These are phyloP conservation scores for Oligia latruncula DNA, from an alignment of 2,888 invertebrate genomes.

Conservation along the genomic window DNA sequence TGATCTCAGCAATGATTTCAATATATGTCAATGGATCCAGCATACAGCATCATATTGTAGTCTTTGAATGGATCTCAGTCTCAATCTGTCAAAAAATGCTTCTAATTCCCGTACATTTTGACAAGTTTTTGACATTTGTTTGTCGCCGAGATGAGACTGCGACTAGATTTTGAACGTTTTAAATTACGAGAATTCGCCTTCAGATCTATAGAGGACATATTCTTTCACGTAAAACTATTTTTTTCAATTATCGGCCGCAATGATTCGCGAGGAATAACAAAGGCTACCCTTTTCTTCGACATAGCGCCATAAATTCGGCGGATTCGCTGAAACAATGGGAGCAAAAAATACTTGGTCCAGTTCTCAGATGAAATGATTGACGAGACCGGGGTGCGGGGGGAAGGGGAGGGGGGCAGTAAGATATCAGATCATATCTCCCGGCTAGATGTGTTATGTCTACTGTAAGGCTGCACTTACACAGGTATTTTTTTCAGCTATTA, in stretches of 20 bases:
- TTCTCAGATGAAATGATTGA: constrained; percentile 81
- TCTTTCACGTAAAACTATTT: constrained; percentile 2
- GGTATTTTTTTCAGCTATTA: not conserved
- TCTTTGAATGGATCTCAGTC: no score
- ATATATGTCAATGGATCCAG: no score
- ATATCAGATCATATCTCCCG: constrained; percentile 64
- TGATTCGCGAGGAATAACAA: constrained; percentile 71
- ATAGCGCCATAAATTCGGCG: constrained; percentile 77
- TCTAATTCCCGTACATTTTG: no score
- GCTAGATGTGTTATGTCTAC: constrained; percentile 40
- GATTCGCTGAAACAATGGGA: constrained; percentile 74
- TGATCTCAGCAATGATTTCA: no score
- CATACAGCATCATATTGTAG: no score
- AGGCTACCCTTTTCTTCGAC: constrained; percentile 71
- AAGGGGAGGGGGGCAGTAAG: constrained; percentile 27
- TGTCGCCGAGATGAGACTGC: no score
- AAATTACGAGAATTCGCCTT: no score
- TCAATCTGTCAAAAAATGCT: no score
- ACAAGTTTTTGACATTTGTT: no score
- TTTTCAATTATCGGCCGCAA: constrained; percentile 38
- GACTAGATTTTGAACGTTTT: no score
- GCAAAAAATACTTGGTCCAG: constrained; percentile 69
- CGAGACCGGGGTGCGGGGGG: constrained; percentile 65
- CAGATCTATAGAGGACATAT: not conserved
- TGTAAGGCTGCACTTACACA: not conserved